Evolutionary conservation across 1,140 invertebrate species (phyloP), one percentile per base, ranked within the genome.

Genomic region (Ceratina japonica): DNA sequence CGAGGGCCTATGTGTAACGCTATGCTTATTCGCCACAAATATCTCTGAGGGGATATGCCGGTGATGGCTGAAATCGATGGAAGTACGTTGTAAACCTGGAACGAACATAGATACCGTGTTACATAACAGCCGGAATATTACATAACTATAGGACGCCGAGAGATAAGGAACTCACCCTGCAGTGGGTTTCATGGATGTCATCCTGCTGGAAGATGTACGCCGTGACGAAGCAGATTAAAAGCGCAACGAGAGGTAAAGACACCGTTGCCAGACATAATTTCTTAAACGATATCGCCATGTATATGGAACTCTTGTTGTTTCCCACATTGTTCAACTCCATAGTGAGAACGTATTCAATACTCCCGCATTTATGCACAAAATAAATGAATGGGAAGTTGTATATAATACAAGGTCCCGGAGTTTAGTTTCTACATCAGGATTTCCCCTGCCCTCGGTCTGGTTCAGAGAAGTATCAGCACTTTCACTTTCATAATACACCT

Each of bases 11-110:
- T 95, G 90, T 98, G 97, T 81, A 98, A 94, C 59, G 97, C 97
- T 86, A 98, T 96, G 89, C 96, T 97, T 86, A 98, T 95, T 86
- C 97, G 94, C 97, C 98, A 98, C 83, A 98, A 94, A 93, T 98
- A 98, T 86, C 96, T 94, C 92, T 98, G 97, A 52, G 97, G 97
- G 86, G 96, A 97, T 87, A 98, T 96, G 27, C 97, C 97, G 76
- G 97, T 97, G 90, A 97, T 96, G 79, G 97, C 96, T 94, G 97
- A 97, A 93, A 98, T 97, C 86, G 97, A 97, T 87, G 97, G 97
- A 89, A 98, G 95, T 92, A 97, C 95, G 93, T 98, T 98, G 90
- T 97, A 97, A 79, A 98, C 97, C 97, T 98, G 89, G 24, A 93
- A 93, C 75, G 79, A 80, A 79, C 56, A 69, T 22, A 52, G 62